phyloP scores from a whole-genome alignment of 2,888 invertebrate species.

The Beris chalybata region DNA sequence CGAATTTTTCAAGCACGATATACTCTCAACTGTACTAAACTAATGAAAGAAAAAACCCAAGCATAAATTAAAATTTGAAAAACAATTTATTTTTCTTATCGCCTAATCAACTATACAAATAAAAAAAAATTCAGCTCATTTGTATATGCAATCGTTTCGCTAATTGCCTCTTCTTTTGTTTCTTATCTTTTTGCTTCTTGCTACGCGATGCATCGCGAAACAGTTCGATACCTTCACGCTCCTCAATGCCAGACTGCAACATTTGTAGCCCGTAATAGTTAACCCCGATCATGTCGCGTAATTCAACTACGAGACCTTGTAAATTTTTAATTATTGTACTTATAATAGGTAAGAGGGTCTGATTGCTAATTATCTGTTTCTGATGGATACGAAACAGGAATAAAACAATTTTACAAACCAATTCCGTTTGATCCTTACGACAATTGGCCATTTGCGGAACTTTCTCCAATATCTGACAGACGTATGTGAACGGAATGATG shows the following conservation, averaged over 20 bases:
- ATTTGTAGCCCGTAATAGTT: constrained; percentile 82
- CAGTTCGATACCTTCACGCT: constrained; percentile 71
- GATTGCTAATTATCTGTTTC: constrained; percentile 75
- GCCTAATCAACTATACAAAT: too few relatives aligned
- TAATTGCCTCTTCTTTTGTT: constrained; percentile 64
- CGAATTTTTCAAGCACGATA: too few relatives aligned
- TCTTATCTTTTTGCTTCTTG: constrained; percentile 66
- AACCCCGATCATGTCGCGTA: constrained; percentile 80
- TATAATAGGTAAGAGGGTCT: constrained; percentile 61
- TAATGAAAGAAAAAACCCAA: too few relatives aligned
- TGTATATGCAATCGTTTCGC: constrained; percentile 59
- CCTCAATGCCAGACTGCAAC: constrained; percentile 74
- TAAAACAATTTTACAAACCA: constrained; percentile 73
- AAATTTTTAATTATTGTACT: constrained; percentile 47
- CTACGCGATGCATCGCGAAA: constrained; percentile 75
- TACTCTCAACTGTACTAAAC: too few relatives aligned
- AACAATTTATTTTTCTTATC: too few relatives aligned
- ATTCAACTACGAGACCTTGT: constrained; percentile 45
- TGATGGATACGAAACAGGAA: constrained; percentile 78
- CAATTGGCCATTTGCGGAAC: constrained; percentile 68
- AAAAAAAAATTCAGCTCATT: constrained; percentile 42
- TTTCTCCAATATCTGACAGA: constrained; percentile 74
- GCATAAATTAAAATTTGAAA: too few relatives aligned
- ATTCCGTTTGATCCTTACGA: constrained; percentile 72
- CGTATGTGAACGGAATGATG: constrained; percentile 79